Evolutionary conservation across 2,113 vertebrate species (phyloP), one percentile per base, ranked within the genome.

Genomic region (Crocuta crocuta): DNA sequence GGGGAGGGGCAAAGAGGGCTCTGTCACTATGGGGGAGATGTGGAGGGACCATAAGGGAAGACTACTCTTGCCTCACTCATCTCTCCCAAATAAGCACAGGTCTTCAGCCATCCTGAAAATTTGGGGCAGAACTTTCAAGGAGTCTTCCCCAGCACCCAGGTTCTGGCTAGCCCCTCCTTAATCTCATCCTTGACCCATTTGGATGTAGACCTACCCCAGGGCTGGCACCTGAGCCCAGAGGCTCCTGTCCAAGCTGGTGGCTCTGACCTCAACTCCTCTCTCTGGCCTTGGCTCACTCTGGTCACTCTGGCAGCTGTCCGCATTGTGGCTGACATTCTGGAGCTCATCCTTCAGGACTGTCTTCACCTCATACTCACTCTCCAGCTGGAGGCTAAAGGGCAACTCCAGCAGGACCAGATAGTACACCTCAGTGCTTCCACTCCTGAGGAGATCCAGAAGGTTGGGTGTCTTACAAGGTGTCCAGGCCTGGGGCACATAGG

Each of bases 361-460:
- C 7, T 79, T 65, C 89, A 97, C 28, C 7, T 15, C 10, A 0
- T 90, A 84, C 3, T 90, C 9, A 0, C 0, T 26, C 4, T 90
- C 7, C 65, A 92, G 53, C 10, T 97, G 35, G 3, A 1, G 0
- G 0, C 95, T 98, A 91, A 98, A 94, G 28, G 2, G 0, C 43
- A 98, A 2, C 90, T 96, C 26, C 81, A 98, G 5, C 78, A 95
- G 70, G n/a, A 98, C 0, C 2, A 17, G 0, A 26, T 97, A 98
- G 2, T 97, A 87, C 17, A 98, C 98, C 81, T 98, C 7, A 0
- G 98, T 61, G 55, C 98, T 98, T 78, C 98, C 98, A 0, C 0
- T 7, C 45, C 98, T 98, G 86, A 79, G 5, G 55, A 11, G 24
- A 28, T 33, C 33, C 1, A 87, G 23, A 45, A 9, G 0, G 8